phyloP scores from a whole-genome alignment of 2,113 vertebrate species.

The Eulacestoma nigropectus region DNA sequence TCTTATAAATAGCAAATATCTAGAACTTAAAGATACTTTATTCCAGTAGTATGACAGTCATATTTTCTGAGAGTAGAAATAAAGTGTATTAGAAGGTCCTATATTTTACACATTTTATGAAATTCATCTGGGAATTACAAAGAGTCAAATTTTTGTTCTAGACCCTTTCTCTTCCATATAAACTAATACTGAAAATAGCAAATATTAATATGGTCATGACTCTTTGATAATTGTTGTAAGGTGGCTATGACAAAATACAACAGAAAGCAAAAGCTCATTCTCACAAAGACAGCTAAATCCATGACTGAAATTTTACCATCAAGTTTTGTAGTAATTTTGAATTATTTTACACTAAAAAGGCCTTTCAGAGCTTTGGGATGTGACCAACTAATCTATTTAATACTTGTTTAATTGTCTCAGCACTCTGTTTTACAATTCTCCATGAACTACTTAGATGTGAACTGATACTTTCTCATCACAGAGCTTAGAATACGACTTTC shows the following conservation, averaged over 20 bases:
- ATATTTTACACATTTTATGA: not conserved
- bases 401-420: slow-evolving; percentile 28
- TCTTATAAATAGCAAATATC: not conserved
- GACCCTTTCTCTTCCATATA: not conserved
- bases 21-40: not conserved
- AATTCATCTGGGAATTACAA: not conserved
- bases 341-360: not conserved
- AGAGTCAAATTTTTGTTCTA: not conserved
- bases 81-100: not conserved
- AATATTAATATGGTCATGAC: not conserved
- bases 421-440: slow-evolving; percentile 26
- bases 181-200: not conserved
- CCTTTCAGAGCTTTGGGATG: not conserved
- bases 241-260: not conserved
- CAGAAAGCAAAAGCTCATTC: not conserved
- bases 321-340: not conserved
- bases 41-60: not conserved
- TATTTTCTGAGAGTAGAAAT: not conserved
- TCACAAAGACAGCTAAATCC: not conserved
- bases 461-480: slow-evolving; percentile 3
- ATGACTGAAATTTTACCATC: not conserved
- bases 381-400: slow-evolving; percentile 39
- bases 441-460: slow-evolving; percentile 27
- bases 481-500: slow-evolving; percentile 2
- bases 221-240: not conserved